Percentiles rank a stretch among this genome's conserved stretches.
Evolutionary conservation across 2,797 vertebrate species (phyloP).

Genomic region (Luscinia megarhynchos): DNA sequence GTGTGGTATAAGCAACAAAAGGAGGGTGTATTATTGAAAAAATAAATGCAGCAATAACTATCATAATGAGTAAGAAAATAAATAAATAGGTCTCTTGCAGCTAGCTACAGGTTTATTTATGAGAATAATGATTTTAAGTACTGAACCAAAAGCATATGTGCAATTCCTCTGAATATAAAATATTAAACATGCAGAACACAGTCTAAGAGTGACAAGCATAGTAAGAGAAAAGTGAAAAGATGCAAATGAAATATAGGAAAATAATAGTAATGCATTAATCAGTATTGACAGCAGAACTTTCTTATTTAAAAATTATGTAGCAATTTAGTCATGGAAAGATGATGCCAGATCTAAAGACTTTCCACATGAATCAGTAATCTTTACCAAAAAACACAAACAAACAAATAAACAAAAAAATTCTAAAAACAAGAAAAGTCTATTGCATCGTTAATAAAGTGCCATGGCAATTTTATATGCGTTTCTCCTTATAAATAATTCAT

Average conservation of each 20-base stretch:
- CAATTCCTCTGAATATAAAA: not conserved
- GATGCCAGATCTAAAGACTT: not conserved
- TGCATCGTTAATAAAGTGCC: not conserved
- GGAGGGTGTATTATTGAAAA: not conserved
- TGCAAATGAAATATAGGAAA: not conserved
- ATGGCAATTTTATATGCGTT: not conserved
- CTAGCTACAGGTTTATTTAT: not conserved
- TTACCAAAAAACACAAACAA: not conserved
- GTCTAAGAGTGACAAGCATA: not conserved
- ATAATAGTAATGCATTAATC: not conserved
- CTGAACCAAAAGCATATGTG: not conserved
- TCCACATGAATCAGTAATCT: not conserved
- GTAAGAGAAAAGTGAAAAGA: not conserved
- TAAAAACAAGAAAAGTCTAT: not conserved
- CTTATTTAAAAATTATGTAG: not conserved
- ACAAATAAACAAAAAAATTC: not conserved
- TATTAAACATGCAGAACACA: not conserved
- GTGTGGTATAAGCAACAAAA: not conserved
- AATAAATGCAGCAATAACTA: not conserved
- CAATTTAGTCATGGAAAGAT: not conserved
- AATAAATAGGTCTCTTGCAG: not conserved
- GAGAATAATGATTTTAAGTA: not conserved
- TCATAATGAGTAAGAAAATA: not conserved
- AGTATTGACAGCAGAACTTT: not conserved
- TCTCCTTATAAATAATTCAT: not conserved